Evolutionary conservation across 1,140 invertebrate species (phyloP).

Genomic region (Papilio xuthus): DNA sequence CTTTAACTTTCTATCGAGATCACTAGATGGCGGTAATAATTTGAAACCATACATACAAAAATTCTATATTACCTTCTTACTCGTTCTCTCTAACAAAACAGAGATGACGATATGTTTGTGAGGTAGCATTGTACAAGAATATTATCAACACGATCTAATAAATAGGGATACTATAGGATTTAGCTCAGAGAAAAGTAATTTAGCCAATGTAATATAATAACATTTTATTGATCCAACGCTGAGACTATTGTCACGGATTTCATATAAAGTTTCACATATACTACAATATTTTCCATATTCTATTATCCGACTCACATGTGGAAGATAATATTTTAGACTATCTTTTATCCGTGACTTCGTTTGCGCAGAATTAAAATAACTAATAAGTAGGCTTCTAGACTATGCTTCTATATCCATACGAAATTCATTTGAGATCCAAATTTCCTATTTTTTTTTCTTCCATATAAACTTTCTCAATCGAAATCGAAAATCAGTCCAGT

Average conservation of each 20-base stretch:
- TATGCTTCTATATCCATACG: too few species aligned
- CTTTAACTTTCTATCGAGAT: neutral
- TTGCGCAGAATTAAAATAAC: too few species aligned
- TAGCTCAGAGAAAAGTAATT: slow-evolving; percentile 8
- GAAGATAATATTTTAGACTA: neutral
- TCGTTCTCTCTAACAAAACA: too few species aligned
- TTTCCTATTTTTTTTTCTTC: too few species aligned
- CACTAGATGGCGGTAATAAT: neutral
- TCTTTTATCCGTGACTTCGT: neutral
- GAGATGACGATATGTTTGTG: neutral
- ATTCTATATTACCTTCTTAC: too few species aligned
- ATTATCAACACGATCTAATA: neutral
- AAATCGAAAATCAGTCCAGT: too few species aligned
- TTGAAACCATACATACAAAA: neutral
- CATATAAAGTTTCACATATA: slow-evolving; percentile 4
- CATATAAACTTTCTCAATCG: too few species aligned
- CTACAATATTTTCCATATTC: neutral
- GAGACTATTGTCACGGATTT: slow-evolving; percentile 12
- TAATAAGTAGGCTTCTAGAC: too few species aligned
- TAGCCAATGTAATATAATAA: slow-evolving; percentile 8
- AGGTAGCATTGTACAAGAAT: neutral
- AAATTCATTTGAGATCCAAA: too few species aligned
- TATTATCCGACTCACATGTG: neutral
- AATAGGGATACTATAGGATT: neutral
- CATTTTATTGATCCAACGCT: slow-evolving; percentile 9